Conservation (phyloP, 1,140 invertebrate genomes). For the Trichomalopsis sarcophagae region DNA sequence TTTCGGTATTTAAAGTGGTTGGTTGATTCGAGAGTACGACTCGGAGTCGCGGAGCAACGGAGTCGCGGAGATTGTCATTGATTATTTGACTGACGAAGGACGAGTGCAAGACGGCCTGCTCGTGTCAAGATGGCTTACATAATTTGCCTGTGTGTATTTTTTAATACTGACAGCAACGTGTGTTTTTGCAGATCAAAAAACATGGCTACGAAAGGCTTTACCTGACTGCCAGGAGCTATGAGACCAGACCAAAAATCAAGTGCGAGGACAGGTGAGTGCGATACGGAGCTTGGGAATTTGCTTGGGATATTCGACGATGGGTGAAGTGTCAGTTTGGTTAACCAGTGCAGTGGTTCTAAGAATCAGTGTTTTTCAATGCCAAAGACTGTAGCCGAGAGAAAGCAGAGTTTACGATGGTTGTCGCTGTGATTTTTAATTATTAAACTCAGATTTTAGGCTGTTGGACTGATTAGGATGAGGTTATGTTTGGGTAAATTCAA, state of each 20-base stretch:
- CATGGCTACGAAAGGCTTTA: conserved; percentile 63
- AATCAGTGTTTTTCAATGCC: background rate
- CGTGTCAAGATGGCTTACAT: conserved; percentile 68
- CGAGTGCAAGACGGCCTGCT: conserved; percentile 50
- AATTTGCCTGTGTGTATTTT: conserved; percentile 39
- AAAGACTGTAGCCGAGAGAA: background rate
- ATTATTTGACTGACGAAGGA: conserved; percentile 56
- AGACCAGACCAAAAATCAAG: conserved; percentile 58
- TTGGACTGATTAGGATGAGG: background rate
- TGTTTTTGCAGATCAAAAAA: conserved; percentile 68
- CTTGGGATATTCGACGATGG: background rate
- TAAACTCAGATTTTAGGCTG: conserved; percentile 2
- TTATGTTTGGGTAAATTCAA: background rate
- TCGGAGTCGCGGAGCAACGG: background rate
- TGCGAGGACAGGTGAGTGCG: conserved; percentile 62
- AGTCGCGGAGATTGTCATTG: conserved; percentile 54
- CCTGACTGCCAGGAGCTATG: conserved; percentile 60
- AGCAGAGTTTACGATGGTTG: background rate
- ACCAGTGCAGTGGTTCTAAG: background rate
- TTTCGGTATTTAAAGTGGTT: background rate
- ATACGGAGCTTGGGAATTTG: conserved; percentile 1
- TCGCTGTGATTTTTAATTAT: background rate
- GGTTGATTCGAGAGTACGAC: background rate
- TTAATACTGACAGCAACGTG: conserved; percentile 33
- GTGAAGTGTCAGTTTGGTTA: background rate